phyloP scores from a whole-genome alignment of 2,113 vertebrate species.

The Mormyrus lacerda region DNA sequence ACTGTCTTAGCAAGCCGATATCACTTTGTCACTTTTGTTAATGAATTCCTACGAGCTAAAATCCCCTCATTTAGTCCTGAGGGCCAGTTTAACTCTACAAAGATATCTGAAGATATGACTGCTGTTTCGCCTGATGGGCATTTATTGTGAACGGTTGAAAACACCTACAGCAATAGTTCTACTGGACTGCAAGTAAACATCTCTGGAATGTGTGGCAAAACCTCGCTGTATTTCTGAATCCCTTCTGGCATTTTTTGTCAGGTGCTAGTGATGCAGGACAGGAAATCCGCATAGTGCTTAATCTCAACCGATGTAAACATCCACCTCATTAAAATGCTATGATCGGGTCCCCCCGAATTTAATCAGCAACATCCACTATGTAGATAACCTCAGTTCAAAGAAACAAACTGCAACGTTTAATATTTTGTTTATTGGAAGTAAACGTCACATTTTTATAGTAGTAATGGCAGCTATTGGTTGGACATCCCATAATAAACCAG shows the following conservation, averaged over 20 bases:
- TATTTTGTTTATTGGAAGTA: slow-evolving; percentile 10
- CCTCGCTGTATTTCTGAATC: background rate
- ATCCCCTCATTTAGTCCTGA: background rate
- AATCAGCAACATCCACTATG: background rate
- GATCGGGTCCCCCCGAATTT: background rate
- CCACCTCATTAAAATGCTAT: background rate
- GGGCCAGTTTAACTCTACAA: background rate
- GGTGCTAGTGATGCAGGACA: background rate
- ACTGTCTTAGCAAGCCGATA: background rate
- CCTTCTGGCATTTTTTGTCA: background rate
- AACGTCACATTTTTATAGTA: slow-evolving; percentile 10
- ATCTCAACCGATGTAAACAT: background rate
- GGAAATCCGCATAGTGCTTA: background rate
- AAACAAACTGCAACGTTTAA: background rate
- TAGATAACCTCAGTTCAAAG: background rate
- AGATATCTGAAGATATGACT: background rate
- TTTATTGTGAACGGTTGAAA: background rate
- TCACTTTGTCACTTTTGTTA: background rate
- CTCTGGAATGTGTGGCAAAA: background rate
- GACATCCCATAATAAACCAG: background rate
- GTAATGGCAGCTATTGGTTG: slow-evolving; percentile 9
- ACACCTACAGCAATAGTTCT: background rate
- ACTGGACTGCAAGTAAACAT: background rate
- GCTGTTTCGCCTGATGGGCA: background rate
- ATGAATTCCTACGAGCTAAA: background rate